Percentiles rank a stretch among this genome's conserved stretches.
Conservation (phyloP, 53 echinoderm and acorn worm species). For the Temnopleurus reevesii region DNA sequence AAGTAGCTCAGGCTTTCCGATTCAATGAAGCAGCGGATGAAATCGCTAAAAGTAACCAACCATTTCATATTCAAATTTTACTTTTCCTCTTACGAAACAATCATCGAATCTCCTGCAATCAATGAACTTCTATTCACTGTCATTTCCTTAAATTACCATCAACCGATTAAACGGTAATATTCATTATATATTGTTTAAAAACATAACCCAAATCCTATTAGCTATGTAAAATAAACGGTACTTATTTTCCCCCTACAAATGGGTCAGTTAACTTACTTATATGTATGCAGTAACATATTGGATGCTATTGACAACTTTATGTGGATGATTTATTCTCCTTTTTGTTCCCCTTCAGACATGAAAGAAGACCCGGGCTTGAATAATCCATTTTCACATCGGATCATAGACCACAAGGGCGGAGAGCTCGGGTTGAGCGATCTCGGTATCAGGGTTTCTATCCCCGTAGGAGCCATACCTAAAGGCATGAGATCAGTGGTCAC, state of each 20-base stretch:
- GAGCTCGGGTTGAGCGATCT: neutral
- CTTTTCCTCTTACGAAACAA: too few species aligned
- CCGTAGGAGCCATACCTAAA: neutral
- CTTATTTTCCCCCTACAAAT: too few species aligned
- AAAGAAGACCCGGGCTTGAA: neutral
- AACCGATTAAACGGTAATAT: neutral
- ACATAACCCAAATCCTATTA: too few species aligned
- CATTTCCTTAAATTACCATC: neutral
- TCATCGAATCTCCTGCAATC: too few species aligned
- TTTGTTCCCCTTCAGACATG: neutral
- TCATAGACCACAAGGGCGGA: neutral
- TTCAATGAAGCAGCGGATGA: neutral
- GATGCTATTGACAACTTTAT: too few species aligned
- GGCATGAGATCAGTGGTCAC: slow-evolving; percentile 9
- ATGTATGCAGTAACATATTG: too few species aligned
- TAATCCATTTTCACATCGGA: neutral
- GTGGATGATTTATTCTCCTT: too few species aligned
- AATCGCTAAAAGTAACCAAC: neutral
- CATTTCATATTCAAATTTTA: too few species aligned
- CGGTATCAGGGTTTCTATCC: slow-evolving; percentile 7
- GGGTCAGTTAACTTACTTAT: too few species aligned
- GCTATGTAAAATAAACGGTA: too few species aligned
- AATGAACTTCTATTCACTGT: too few species aligned
- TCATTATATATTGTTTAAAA: too few species aligned
- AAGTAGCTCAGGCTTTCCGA: neutral